Evolutionary conservation across 2,888 invertebrate genomes (phyloP).

Genomic region (Globia sparganii): DNA sequence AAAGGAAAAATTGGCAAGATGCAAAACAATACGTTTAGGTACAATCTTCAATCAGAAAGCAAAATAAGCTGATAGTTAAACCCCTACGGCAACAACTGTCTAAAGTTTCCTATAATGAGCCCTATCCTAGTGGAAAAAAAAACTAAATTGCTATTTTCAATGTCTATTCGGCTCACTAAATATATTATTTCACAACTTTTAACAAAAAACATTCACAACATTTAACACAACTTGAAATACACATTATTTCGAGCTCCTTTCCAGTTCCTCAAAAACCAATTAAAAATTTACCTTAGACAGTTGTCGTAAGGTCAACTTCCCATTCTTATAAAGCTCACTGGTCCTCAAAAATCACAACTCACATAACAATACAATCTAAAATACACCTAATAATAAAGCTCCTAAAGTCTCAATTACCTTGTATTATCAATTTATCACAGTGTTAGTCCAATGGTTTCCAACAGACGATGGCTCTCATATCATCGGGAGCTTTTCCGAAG

Average conservation of each 20-base stretch:
- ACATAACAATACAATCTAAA: constrained; percentile 20
- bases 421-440: constrained; percentile 35
- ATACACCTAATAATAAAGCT: constrained; percentile 1
- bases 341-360: constrained; percentile 4
- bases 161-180: neutral
- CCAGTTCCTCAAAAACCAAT: neutral
- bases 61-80: constrained; percentile 8
- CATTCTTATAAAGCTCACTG: constrained; percentile 8
- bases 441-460: constrained; percentile 92
- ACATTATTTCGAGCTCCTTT: constrained; percentile 1
- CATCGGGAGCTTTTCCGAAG: constrained; percentile 94
- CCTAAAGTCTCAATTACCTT: constrained; percentile 21
- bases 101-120: neutral
- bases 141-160: constrained; percentile 3
- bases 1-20: constrained; percentile 38
- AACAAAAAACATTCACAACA: neutral
- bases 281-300: constrained; percentile 1
- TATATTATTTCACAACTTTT: constrained; percentile 1
- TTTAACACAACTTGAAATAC: constrained; percentile 3
- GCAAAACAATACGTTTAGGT: neutral
- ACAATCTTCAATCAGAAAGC: neutral
- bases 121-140: neutral
- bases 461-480: constrained; percentile 94
- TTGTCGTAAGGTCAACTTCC: neutral
- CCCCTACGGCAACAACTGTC: neutral